Conservation (phyloP, 1,140 invertebrate genomes). For the Pseudomyrmex flavicornis region DNA sequence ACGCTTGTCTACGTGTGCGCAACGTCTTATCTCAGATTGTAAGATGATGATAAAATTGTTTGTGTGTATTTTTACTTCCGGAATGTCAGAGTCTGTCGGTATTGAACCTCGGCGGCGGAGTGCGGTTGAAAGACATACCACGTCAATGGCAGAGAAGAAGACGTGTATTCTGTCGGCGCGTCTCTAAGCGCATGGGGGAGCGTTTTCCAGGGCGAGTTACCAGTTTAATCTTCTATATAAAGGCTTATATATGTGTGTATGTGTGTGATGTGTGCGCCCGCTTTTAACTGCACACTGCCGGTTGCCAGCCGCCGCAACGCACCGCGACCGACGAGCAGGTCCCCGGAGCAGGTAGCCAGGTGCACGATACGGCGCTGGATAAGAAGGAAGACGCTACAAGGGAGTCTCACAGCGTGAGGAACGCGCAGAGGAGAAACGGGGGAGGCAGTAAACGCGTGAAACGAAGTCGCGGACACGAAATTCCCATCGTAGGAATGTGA, state of each 20-base stretch:
- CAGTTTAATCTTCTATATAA: slow-evolving; percentile 61
- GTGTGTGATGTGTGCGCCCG: neutral
- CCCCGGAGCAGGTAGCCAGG: slow-evolving; percentile 77
- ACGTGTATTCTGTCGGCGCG: slow-evolving; percentile 15
- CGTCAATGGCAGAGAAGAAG: slow-evolving; percentile 31
- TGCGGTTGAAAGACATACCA: slow-evolving; percentile 5
- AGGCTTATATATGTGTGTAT: slow-evolving; percentile 1
- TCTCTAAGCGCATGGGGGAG: slow-evolving; percentile 30
- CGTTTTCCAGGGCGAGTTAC: slow-evolving; percentile 50
- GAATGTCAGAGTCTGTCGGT: neutral
- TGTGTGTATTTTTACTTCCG: neutral
- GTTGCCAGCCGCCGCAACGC: slow-evolving; percentile 55
- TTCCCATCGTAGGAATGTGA: slow-evolving; percentile 48
- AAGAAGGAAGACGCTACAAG: slow-evolving; percentile 59
- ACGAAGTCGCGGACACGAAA: slow-evolving; percentile 56
- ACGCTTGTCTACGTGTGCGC: neutral
- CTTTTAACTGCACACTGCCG: slow-evolving; percentile 62
- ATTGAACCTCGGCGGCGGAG: neutral
- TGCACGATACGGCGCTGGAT: slow-evolving; percentile 71
- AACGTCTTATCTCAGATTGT: neutral
- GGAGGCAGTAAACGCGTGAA: slow-evolving; percentile 53
- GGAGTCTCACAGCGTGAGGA: slow-evolving; percentile 1
- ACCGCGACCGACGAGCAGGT: slow-evolving; percentile 54
- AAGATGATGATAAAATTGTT: neutral
- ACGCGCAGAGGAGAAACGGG: slow-evolving; percentile 24